Percentiles rank a stretch among this genome's conserved stretches.
Conservation (phyloP, 1,140 invertebrate species). For the Penaeus indicus region DNA sequence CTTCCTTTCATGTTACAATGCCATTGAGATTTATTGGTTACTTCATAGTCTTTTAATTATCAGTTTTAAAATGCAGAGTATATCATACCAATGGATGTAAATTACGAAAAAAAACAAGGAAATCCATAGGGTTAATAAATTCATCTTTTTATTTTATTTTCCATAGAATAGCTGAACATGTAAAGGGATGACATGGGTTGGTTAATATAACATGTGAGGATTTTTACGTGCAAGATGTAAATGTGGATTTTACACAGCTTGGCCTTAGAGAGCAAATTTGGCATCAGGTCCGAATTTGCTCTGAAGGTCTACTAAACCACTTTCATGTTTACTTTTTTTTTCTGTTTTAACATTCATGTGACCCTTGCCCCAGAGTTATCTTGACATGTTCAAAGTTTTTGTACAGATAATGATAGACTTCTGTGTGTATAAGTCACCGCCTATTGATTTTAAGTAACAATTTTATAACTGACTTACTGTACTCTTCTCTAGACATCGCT, state of each 20-base stretch:
- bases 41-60: slow-evolving; percentile 33
- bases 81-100: slow-evolving; percentile 38
- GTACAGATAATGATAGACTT: slow-evolving; percentile 51
- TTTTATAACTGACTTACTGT: slow-evolving; percentile 44
- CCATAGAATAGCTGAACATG: slow-evolving; percentile 23
- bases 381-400: slow-evolving; percentile 52
- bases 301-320: too few relatives aligned
- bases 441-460: slow-evolving; percentile 30
- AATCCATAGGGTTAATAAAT: slow-evolving; percentile 55
- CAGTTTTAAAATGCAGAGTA: slow-evolving; percentile 25
- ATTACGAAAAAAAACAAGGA: slow-evolving; percentile 26
- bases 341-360: slow-evolving; percentile 40
- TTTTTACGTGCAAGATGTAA: neutral
- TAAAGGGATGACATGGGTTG: slow-evolving; percentile 15
- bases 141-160: slow-evolving; percentile 38
- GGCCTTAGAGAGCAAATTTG: too few relatives aligned
- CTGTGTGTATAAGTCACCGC: slow-evolving; percentile 23
- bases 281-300: too few relatives aligned
- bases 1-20: slow-evolving; percentile 36
- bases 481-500: slow-evolving; percentile 47
- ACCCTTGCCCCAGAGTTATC: slow-evolving; percentile 17
- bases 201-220: slow-evolving; percentile 12
- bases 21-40: slow-evolving; percentile 39
- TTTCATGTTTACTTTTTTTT: neutral
- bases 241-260: too few relatives aligned